Evolutionary conservation across 2,797 vertebrate species (phyloP).

Genomic region (Scomberomorus guttatus): DNA sequence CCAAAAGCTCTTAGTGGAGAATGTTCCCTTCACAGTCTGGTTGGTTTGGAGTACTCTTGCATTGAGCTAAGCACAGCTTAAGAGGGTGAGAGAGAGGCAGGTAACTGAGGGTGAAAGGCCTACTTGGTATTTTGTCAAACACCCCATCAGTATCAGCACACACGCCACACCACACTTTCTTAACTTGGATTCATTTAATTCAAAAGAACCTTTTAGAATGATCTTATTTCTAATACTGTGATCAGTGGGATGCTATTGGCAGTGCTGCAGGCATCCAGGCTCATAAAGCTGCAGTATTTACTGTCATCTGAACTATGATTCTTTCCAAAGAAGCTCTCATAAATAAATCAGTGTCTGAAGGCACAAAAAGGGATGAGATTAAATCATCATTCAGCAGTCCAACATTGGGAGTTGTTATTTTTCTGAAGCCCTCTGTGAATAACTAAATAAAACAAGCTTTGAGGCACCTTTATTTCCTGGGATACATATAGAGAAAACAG

Average conservation of each 20-base stretch:
- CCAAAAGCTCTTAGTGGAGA: slow-evolving; percentile 18
- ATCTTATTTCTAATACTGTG: slow-evolving; percentile 1
- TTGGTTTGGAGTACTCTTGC: slow-evolving; percentile 20
- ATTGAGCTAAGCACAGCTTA: not conserved
- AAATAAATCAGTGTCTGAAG: slow-evolving; percentile 54
- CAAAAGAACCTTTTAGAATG: not conserved
- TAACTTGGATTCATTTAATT: slow-evolving; percentile 22
- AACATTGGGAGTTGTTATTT: not conserved
- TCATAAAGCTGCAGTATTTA: slow-evolving; percentile 23
- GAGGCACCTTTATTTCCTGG: slow-evolving; percentile 8
- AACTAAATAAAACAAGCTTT: slow-evolving; percentile 11
- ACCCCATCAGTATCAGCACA: not conserved
- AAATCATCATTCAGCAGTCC: slow-evolving; percentile 43
- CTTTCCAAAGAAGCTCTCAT: slow-evolving; percentile 39
- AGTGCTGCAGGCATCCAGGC: not conserved
- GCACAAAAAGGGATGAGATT: slow-evolving; percentile 42
- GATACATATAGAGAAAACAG: not conserved
- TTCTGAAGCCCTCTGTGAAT: slow-evolving; percentile 32
- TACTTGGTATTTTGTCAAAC: not conserved
- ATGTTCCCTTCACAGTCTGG: slow-evolving; percentile 25
- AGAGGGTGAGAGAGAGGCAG: not conserved
- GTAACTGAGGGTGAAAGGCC: not conserved
- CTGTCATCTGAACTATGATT: slow-evolving; percentile 24
- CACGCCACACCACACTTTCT: not conserved
- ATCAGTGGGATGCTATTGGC: slow-evolving; percentile 31